phyloP scores from a whole-genome alignment of 2,797 vertebrate species.

The Ctenochaetus hawaiiensis region DNA sequence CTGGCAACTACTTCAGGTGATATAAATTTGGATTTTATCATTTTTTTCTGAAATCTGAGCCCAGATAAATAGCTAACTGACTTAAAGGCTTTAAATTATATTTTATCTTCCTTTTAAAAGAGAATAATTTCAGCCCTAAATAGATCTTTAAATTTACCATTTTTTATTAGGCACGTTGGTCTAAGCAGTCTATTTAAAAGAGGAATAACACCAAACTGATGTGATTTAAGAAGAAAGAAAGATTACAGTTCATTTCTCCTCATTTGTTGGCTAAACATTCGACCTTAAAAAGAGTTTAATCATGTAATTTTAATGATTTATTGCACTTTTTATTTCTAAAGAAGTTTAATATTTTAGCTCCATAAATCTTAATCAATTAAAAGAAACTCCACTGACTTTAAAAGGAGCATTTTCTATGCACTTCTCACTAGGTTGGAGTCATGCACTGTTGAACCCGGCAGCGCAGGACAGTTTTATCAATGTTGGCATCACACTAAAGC shows the following conservation, averaged over 20 bases:
- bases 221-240: background rate
- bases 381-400: conserved; percentile 13
- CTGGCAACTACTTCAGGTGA: background rate
- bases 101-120: background rate
- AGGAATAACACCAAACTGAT: background rate
- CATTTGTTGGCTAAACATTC: background rate
- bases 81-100: background rate
- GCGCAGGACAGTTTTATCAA: conserved; percentile 21
- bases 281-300: background rate
- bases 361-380: conserved; percentile 16
- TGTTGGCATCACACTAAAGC: conserved; percentile 28
- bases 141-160: background rate
- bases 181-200: background rate
- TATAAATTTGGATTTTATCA: background rate
- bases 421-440: background rate
- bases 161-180: too few relatives aligned
- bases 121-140: background rate
- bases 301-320: background rate
- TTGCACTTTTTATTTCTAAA: background rate
- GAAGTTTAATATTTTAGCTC: background rate
- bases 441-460: too few relatives aligned
- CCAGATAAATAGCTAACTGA: background rate
- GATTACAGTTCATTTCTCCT: background rate
- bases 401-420: conserved; percentile 7
- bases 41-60: background rate